phyloP scores from a whole-genome alignment of 2,888 invertebrate species.

The Trachelus troglodyta region DNA sequence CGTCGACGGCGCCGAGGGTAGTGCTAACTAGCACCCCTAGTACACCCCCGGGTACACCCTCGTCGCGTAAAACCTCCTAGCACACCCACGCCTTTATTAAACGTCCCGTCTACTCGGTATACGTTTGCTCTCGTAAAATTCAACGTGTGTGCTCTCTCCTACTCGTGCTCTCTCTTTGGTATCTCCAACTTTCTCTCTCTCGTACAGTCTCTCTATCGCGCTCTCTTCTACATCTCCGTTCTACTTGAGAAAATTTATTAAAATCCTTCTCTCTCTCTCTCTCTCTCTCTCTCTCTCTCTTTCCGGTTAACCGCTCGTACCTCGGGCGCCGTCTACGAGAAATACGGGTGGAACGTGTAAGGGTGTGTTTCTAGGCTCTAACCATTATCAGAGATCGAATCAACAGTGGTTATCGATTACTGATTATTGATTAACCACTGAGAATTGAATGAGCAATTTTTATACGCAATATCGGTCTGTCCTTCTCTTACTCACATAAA shows the following conservation, averaged over 20 bases:
- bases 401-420: background rate
- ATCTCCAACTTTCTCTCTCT: background rate
- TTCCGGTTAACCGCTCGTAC: slow-evolving; percentile 34
- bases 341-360: background rate
- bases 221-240: background rate
- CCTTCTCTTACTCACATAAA: background rate
- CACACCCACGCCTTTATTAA: slow-evolving; percentile 48
- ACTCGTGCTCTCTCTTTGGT: background rate
- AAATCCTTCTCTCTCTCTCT: slow-evolving; percentile 30
- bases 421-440: background rate
- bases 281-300: slow-evolving; percentile 31
- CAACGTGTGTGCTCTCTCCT: slow-evolving; percentile 34
- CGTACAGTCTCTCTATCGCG: too few species aligned
- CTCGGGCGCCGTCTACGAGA: background rate
- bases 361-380: background rate
- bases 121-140: slow-evolving; percentile 58
- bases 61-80: background rate
- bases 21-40: slow-evolving; percentile 62
- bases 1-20: slow-evolving; percentile 58
- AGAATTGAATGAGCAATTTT: background rate
- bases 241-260: slow-evolving; percentile 29
- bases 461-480: background rate
- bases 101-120: slow-evolving; percentile 43
- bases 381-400: background rate
- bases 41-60: slow-evolving; percentile 12